Base-by-base conservation (phyloP, 2,113 vertebrate genomes). In the Beaufortia kweichowensis region DNA sequence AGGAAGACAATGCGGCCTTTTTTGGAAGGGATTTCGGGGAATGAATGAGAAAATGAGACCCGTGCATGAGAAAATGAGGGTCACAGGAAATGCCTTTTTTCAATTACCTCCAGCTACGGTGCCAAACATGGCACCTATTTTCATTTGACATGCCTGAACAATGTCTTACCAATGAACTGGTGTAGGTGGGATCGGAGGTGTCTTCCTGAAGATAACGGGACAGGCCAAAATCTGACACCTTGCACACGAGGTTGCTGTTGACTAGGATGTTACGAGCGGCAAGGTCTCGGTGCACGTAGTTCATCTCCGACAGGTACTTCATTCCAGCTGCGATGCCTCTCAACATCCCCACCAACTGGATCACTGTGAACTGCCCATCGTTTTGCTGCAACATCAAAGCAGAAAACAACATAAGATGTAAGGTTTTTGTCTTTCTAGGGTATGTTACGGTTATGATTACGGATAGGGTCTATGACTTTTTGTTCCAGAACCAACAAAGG, bases 301-400 rank as follows among this genome's bases (percentile, higher is more conserved):
- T 99, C 95, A 98, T 99, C 86, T 99, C 97, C 0, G 96, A 93
- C 29, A 99, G 93, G 86, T 99, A 99, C 88, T 98, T 99, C 97
- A 99, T 99, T 23, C 97, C 97, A 0, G 97, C 95, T 0, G 96
- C 94, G 2, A 99, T 99, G 24, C 97, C 97, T 43, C 97, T 89
- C 86, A 99, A 92, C 97, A 99, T 98, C 10, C 97, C 97, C 85
- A 99, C 96, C 86, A 99, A 86, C 90, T 99, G 97, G 92, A 99
- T 99, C 66, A 97, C 96, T 0, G 96, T 98, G 90, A 99, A 99
- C 90, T 98, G 97, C 19, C 96, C 97, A 0, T 98, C 97, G 0
- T 99, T 99, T 95, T 98, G 96, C 97, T 99, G 86, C 29, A 14
- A 79, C 10, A 43, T 8, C 9, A 28, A 53, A 41, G 61, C 10